These are phyloP conservation scores for Vulpes lagopus DNA, from an alignment of 2,113 vertebrate genomes.

Conservation along the genomic window DNA sequence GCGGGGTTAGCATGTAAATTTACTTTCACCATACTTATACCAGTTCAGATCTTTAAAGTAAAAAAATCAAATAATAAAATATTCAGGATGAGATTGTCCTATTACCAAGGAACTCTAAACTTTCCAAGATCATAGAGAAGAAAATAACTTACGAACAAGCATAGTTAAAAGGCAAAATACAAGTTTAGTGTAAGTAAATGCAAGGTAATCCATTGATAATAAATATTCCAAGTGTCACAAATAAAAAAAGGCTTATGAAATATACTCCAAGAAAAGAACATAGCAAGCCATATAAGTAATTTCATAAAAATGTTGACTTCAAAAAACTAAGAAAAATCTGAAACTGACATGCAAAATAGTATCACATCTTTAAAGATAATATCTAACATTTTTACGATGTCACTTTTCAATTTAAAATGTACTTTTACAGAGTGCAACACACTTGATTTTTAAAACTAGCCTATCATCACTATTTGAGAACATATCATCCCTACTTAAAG, in stretches of 20 bases:
- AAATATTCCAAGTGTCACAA: not conserved
- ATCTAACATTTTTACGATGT: not conserved
- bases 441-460: not conserved
- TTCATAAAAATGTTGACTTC: not conserved
- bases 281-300: not conserved
- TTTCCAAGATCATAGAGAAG: not conserved
- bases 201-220: not conserved
- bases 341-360: not conserved
- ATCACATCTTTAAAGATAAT: not conserved
- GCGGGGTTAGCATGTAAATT: not conserved
- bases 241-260: not conserved
- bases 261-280: not conserved
- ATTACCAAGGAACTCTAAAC: not conserved
- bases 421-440: not conserved
- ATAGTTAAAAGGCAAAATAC: not conserved
- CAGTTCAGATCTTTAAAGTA: not conserved
- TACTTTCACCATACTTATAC: not conserved
- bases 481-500: not conserved
- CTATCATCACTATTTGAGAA: not conserved
- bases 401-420: not conserved
- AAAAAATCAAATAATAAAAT: not conserved
- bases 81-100: not conserved
- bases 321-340: not conserved
- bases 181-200: not conserved
- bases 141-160: not conserved